phyloP scores from a whole-genome alignment of 2,888 invertebrate genomes.

The Polymixis lichenea region DNA sequence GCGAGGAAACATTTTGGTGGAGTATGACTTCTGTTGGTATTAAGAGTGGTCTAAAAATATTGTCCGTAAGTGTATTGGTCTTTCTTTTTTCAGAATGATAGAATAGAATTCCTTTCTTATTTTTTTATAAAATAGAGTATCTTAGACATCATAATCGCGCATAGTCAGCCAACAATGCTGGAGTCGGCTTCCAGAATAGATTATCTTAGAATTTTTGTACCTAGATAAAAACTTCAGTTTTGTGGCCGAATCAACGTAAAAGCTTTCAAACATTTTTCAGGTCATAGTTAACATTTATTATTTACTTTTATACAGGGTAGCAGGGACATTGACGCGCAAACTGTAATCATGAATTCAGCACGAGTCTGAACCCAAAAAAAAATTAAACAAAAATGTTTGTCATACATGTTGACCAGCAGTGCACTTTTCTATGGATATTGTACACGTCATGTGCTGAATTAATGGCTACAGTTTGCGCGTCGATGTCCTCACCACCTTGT shows the following conservation, averaged over 20 bases:
- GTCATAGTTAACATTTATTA: background rate
- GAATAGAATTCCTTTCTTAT: background rate
- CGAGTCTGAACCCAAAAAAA: no score
- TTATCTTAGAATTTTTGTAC: background rate
- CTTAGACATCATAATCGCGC: no score
- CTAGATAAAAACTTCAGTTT: background rate
- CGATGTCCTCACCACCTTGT: no score
- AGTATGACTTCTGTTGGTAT: background rate
- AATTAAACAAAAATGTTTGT: no score
- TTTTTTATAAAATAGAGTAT: background rate
- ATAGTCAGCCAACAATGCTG: no score
- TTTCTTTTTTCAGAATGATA: background rate
- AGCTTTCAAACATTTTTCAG: background rate
- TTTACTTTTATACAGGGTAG: no score
- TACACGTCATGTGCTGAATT: no score
- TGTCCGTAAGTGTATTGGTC: background rate
- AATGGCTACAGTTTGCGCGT: no score
- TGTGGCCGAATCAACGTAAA: background rate
- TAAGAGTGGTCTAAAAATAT: constrained; percentile 3
- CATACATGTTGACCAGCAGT: no score
- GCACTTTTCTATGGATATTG: no score
- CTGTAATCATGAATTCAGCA: no score
- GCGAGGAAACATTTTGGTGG: constrained; percentile 25
- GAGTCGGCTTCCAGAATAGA: background rate
- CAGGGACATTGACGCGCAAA: no score